A percentile compares a stretch with the other conserved stretches of the same genome.
phyloP scores from a whole-genome alignment of 2,113 vertebrate genomes.

The Calyptommatus sinebrachiatus region DNA sequence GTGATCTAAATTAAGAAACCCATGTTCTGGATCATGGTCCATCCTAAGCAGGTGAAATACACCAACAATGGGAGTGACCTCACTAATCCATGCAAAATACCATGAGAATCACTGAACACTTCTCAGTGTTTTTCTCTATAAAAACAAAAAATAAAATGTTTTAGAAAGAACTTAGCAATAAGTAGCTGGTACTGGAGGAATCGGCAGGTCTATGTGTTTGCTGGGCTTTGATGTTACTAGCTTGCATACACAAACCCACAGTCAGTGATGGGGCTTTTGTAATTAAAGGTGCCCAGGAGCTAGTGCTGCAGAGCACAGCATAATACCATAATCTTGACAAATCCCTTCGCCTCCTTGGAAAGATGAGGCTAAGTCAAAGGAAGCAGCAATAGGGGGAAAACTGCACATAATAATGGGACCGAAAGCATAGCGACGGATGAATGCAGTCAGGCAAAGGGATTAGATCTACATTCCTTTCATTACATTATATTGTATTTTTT shows the following conservation, averaged over 20 bases:
- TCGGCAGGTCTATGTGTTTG: background rate
- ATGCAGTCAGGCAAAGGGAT: constrained; percentile 72
- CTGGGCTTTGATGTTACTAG: constrained; percentile 42
- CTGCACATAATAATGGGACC: constrained; percentile 57
- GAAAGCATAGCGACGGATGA: constrained; percentile 71
- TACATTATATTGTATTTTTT: constrained; percentile 71
- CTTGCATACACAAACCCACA: constrained; percentile 51
- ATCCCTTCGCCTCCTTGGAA: constrained; percentile 77
- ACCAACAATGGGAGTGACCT: too few relatives aligned
- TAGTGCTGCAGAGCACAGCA: constrained; percentile 65
- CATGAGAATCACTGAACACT: too few relatives aligned
- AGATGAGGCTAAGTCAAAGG: constrained; percentile 73
- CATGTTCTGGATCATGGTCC: too few relatives aligned
- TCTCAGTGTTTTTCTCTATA: too few relatives aligned
- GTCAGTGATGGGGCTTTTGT: constrained; percentile 69
- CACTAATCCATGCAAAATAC: too few relatives aligned
- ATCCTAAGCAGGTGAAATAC: too few relatives aligned
- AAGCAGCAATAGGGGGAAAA: constrained; percentile 37
- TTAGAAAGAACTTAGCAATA: too few relatives aligned
- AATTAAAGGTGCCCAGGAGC: constrained; percentile 84
- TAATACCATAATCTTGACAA: constrained; percentile 81
- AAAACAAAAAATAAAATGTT: too few relatives aligned
- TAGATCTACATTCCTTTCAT: constrained; percentile 73
- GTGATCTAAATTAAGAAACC: too few relatives aligned
- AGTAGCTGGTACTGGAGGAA: background rate